phyloP scores from a whole-genome alignment of 2,113 vertebrate genomes.

The Toxotes jaculatrix region DNA sequence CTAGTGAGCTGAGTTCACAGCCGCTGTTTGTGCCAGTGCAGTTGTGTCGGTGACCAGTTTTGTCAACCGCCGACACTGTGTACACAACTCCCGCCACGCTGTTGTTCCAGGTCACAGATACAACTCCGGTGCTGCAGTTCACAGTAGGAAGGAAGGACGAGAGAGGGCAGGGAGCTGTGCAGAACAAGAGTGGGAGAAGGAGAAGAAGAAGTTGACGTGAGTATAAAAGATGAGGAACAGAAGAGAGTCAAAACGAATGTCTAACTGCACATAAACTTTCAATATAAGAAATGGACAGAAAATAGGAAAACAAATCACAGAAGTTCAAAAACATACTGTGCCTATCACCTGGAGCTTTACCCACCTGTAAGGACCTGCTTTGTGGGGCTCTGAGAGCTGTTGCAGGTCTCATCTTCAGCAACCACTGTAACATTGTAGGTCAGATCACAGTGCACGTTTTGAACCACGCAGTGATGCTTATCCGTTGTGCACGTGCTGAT shows the following conservation, averaged over 20 bases:
- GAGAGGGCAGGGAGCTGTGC: constrained; percentile 82
- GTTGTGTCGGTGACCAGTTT: constrained; percentile 26
- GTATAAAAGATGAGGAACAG: not conserved
- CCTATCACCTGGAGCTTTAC: constrained; percentile 1
- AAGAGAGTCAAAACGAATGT: not conserved
- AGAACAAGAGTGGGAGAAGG: not conserved
- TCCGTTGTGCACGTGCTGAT: constrained; percentile 38
- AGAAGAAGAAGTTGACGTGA: not conserved
- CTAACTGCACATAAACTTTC: not conserved
- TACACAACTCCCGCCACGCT: constrained; percentile 65
- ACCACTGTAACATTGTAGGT: constrained; percentile 73
- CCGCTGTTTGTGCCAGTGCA: constrained; percentile 62
- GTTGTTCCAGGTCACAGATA: constrained; percentile 75
- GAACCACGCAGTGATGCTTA: constrained; percentile 55
- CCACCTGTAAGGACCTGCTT: constrained; percentile 70
- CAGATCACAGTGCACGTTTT: constrained; percentile 71
- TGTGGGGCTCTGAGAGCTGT: constrained; percentile 74
- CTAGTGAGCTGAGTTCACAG: constrained; percentile 72
- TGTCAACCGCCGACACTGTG: constrained; percentile 46
- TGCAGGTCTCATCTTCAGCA: constrained; percentile 76
- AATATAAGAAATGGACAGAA: not conserved
- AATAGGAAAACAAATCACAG: not conserved
- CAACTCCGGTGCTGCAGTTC: constrained; percentile 71
- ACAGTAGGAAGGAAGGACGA: constrained; percentile 45
- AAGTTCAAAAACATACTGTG: too few species aligned